Percentiles rank a stretch among this genome's conserved stretches.
Evolutionary conservation across 2,797 vertebrate genomes (phyloP).

Genomic region (Anisognathus igniventris): DNA sequence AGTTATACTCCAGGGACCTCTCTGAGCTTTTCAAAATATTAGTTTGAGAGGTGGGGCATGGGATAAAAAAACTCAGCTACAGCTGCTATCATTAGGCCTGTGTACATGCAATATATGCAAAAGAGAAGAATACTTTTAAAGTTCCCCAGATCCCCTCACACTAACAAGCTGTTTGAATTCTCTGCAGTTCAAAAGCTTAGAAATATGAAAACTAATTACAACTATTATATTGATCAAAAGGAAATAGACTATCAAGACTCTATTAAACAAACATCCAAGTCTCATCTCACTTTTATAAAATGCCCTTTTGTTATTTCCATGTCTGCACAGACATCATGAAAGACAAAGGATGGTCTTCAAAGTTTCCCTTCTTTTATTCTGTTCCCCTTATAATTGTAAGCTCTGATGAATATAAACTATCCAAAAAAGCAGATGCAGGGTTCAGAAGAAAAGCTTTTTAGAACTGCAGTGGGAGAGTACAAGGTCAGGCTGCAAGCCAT

Average conservation of each 20-base stretch:
- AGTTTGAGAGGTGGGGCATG: conserved; percentile 40
- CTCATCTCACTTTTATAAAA: not conserved
- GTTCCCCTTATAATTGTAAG: not conserved
- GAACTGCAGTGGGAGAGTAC: not conserved
- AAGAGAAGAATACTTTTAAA: conserved; percentile 24
- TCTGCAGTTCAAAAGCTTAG: conserved; percentile 45
- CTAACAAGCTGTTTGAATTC: conserved; percentile 40
- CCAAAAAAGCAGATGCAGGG: not conserved
- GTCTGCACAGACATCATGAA: not conserved
- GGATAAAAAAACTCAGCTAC: not conserved
- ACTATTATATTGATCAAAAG: conserved; percentile 55
- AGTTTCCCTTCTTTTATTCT: not conserved
- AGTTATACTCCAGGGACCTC: conserved; percentile 20
- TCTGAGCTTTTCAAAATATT: conserved; percentile 46
- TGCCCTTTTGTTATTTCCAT: not conserved
- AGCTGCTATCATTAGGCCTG: not conserved
- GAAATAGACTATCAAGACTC: not conserved
- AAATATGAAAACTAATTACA: conserved; percentile 55
- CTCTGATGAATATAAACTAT: not conserved
- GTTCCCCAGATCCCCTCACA: not conserved
- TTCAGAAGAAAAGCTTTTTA: not conserved
- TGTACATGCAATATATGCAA: not conserved
- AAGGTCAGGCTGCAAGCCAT: not conserved
- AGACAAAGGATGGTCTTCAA: conserved; percentile 37
- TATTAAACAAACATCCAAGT: not conserved